Base-by-base conservation (phyloP, 2,888 invertebrate species). In the Lypha dubia region DNA sequence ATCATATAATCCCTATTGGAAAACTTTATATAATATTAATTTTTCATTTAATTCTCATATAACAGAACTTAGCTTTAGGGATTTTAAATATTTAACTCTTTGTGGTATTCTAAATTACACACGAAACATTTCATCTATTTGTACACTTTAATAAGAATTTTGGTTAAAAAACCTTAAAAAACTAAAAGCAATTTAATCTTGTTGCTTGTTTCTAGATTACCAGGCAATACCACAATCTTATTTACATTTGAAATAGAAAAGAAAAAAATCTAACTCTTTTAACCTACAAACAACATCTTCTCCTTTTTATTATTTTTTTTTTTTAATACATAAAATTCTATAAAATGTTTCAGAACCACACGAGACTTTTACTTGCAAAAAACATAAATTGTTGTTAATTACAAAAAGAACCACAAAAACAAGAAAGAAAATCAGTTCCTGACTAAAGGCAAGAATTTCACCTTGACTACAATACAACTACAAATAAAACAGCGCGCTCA, bases 391-490 rank as follows among this genome's bases (percentile, higher is more conserved):
- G 32, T 44, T 75, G 41, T 67, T 49, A 32, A 65, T 44, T 41
- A 44, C 20, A 75, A 44, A 65, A 75, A 44, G 0, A 63, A 41
- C 20, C 53, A 13, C 8, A 53, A 44, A 8, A 56, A 4, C 17
- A 32, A 28, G 56, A 15, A 62, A n/a, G n/a, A 5, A 38, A 13
- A 22, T 15, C 28, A 58, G 8, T 17, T 15, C 20, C 15, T 11
- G 46, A 60, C 3, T 22, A 56, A 58, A 49, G 62, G 22, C 41
- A 70, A 53, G n/a, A 32, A 53, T 79, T 60, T 77, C 35, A 77
- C 68, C 76, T 77, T 60, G 60, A 77, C 38, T 41, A 68, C 60
- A 11, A 2, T 35, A 76, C 46, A 9, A 63, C 58, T 7, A 58
- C 35, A 58, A 58, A 44, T 7, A 13, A 38, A 58, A 15, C 22